Base-by-base conservation (phyloP, 2,797 vertebrate genomes). In the Poecile montanus region DNA sequence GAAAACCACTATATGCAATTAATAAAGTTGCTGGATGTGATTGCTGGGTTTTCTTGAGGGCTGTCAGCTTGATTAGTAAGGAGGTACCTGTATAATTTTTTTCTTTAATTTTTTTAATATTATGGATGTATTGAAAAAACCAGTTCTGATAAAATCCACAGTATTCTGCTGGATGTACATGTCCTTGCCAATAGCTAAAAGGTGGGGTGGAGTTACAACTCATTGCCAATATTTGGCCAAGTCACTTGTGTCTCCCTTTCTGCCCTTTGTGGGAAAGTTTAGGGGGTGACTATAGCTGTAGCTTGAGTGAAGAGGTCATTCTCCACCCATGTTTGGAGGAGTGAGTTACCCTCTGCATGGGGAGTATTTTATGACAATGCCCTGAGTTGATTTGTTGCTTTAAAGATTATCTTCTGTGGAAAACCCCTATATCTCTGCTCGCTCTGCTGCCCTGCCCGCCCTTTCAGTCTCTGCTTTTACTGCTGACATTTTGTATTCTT, bases 301-400 rank as follows among this genome's bases (percentile, higher is more conserved):
- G n/a, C 47, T 65, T 83, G 40, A 66, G 79, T 1, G 10, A 90
- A 84, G 79, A 79, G 38, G 57, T 65, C 40, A 10, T 74, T 94
- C 66, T 88, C 58, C 44, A 73, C 32, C 81, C 50, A 3, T 88
- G 25, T 80, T 62, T 74, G 81, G 65, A 88, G 40, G 5, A 50
- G 58, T 75, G 40, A 44, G 51, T 78, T 91, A 29, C 34, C 36
- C 12, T 85, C 58, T 83, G 21, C 77, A 56, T 3, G 2, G 30
- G 54, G 65, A 72, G 10, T 68, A 34, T 81, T 88, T 83, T 72
- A 68, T 91, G 84, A 92, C 58, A 87, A 34, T 75, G 36, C 47
- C 32, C 77, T 92, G 82, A 68, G 67, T 3, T 61, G 61, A 40
- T 93, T 70, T 91, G 68, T 89, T 96, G 38, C 84, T 91, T 89